A percentile compares a stretch with the other conserved stretches of the same genome.
These are phyloP conservation scores for Sarcophaga carnaria DNA, from an alignment of 2,888 invertebrate species.

Conservation along the genomic window DNA sequence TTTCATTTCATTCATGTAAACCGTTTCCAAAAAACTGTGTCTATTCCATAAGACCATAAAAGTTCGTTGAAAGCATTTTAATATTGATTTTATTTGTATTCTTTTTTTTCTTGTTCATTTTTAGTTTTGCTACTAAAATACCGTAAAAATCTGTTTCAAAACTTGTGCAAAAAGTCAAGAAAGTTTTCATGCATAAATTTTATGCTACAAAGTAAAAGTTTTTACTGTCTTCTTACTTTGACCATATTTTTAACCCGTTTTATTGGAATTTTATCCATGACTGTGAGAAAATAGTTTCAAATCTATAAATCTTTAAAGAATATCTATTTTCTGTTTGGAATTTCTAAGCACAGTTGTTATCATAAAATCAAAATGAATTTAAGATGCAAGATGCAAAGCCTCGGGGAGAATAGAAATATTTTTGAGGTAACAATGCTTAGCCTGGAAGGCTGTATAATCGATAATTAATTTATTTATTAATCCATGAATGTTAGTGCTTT, in stretches of 20 bases:
- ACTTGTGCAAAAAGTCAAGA: conserved; percentile 9
- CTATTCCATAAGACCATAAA: background rate
- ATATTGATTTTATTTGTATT: background rate
- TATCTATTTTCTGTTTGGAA: background rate
- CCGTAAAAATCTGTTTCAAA: conserved; percentile 11
- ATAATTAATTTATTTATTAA: too few species aligned
- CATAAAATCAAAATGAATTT: too few species aligned
- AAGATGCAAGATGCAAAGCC: too few species aligned
- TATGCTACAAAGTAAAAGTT: conserved; percentile 15
- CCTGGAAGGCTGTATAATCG: too few species aligned
- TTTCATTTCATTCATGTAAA: too few species aligned
- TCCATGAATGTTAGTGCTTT: too few species aligned
- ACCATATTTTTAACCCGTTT: background rate
- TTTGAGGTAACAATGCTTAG: too few species aligned
- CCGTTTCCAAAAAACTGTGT: background rate
- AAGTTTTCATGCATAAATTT: conserved; percentile 30
- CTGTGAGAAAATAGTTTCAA: conserved; percentile 21
- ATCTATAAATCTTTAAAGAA: background rate
- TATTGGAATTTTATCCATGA: background rate
- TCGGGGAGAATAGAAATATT: too few species aligned
- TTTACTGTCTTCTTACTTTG: background rate
- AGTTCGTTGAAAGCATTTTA: background rate
- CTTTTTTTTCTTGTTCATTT: background rate
- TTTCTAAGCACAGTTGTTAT: background rate
- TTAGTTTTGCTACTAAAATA: background rate